Evolutionary conservation across 2,113 vertebrate genomes (phyloP), one percentile per base, ranked within the genome.

Genomic region (Actenoides hombroni): DNA sequence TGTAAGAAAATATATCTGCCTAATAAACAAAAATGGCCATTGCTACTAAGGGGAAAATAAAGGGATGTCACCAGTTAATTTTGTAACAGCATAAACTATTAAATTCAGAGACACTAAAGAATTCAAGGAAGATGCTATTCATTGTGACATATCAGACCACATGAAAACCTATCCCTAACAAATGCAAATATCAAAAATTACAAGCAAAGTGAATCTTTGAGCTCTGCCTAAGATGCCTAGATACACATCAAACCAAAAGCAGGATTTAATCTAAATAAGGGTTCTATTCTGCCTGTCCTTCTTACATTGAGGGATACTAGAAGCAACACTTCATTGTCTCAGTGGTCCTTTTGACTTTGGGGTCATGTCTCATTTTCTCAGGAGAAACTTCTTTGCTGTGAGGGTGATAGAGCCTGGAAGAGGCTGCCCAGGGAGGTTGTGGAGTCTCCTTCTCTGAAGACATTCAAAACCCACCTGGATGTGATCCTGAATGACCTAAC

Each of bases 251-350:
- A 61, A 46, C 16, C 26, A 46, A 39, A 83, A 82, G 14, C 1
- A 35, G 37, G 46, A 59, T 33, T 49, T 70, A 9, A 13, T 9
- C 18, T 29, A n/a, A 73, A 5, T 6, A 44, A 40, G 59, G 24
- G 39, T 26, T 28, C 23, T 5, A 7, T n/a, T 83, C 13, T 57
- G 33, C 8, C n/a, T 11, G 25, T 57, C 39, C 37, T 69, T n/a
- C 46, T 51, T 10, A 5, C 29, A 14, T 4, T 0, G 1, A 33
- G 14, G 20, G 31, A 9, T 12, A 11, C 9, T 15, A 51, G 12
- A 61, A 67, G 42, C 1, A n/a, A 21, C 3, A 7, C 20, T 53
- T 64, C 40, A 20, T 33, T 44, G 17, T 48, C 24, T 29, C 39
- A 13, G 59, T 2, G 28, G 16, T 11, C 37, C 25, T 42, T 56